Base-by-base conservation (phyloP, 2,797 vertebrate species). In the Alcedo quadribrachys region DNA sequence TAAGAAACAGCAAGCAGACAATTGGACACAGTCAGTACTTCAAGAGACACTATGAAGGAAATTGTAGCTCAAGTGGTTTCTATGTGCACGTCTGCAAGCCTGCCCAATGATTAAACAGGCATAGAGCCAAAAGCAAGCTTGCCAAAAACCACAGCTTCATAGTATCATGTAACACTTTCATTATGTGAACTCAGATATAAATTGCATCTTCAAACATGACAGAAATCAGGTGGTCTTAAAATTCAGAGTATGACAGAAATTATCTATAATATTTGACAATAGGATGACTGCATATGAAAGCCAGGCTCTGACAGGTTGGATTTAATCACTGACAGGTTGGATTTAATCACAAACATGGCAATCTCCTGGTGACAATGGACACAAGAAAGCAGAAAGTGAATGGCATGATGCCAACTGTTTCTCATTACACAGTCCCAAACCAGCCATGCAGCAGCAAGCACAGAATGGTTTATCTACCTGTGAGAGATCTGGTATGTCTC, bases 401-500 rank as follows among this genome's bases (percentile, higher is more conserved):
- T 32, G 48, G 7, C 60, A 62, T 11, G 62, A 81, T 30, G 60
- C 37, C 61, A 91, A 78, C 30, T 54, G 78, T 51, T 94, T 76
- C 74, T 73, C 25, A 76, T 92, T 87, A 90, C 20, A 40, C 76
- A 93, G 87, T 12, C 28, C 50, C 62, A 11, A 57, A 88, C n/a
- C 13, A 70, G 75, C 90, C 76, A 46, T 17, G 76, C 35, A 80
- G 28, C 24, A 28, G 54, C 61, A 95, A 88, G 88, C 42, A 48
- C 30, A 19, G 55, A 95, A 92, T 84, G 30, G 60, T 77, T 90
- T 80, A 93, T 70, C 97, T 98, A 99, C 99, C 98, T 99, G 99
- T 79, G 99, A 99, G 92, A 99, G 98, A 96, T 99, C 99, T 92
- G 99, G 99, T 95, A 99, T 99, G 97, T 99, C 99, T 92, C 99